Base-by-base conservation (phyloP, 2,888 invertebrate species). In the Cactoblastis cactorum region DNA sequence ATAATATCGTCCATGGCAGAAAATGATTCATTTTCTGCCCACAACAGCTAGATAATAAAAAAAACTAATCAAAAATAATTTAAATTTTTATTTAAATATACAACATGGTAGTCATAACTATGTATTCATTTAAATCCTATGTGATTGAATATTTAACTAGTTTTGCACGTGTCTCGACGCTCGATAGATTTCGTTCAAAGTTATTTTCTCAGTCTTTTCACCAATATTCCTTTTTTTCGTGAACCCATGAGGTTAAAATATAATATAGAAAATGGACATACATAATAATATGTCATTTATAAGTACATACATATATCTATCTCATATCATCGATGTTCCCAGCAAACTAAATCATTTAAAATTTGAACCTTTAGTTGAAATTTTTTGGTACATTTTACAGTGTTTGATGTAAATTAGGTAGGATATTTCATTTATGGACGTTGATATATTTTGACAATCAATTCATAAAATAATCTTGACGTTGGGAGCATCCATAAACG, bases 1-100 rank as follows among this genome's bases (percentile, higher is more conserved):
- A n/a, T n/a, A n/a, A n/a, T n/a, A n/a, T n/a, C n/a, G n/a, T n/a
- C n/a, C n/a, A n/a, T n/a, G n/a, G n/a, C 28, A 4, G 28, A 9
- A 28, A 6, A 3, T 28, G 6, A 22, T 22, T 4, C 22, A 22
- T 28, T 28, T 28, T 6, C 9, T 9, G 15, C 14, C 6, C 15
- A 35, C 8, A 15, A 35, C 2, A 15, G 3, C 3, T 1, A 11
- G 15, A 17, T 15, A 9, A 15, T 11, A 59, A 62, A 61, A 63
- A 65, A 57, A 41, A 48, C 6, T 43, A 5, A 45, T 45, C n/a
- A n/a, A 54, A 45, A 63, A 60, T 59, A 63, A 75, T 77, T 72
- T 75, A 76, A 70, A 74, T 75, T 79, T 86, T 84, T 82, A 84
- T 86, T 88, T 81, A 81, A 86, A 85, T 87, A 83, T 87, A 87